phyloP scores from a whole-genome alignment of 1,140 invertebrate species.

The Pseudomyrmex flavicornis region DNA sequence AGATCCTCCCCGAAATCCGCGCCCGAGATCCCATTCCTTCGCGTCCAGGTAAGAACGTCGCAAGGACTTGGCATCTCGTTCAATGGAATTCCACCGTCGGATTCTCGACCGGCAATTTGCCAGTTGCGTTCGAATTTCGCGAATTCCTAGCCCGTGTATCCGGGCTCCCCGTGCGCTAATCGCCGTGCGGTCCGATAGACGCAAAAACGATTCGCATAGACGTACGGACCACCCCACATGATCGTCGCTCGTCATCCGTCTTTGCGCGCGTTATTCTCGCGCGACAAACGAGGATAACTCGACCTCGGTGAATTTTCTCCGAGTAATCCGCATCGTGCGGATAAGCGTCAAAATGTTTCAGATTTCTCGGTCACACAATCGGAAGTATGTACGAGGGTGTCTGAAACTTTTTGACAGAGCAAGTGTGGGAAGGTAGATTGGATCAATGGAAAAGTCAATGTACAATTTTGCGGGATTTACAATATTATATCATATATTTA shows the following conservation, averaged over 20 bases:
- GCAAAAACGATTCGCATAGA: conserved; percentile 77
- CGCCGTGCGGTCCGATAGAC: conserved; percentile 70
- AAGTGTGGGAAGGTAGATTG: too few species aligned
- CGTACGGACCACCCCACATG: conserved; percentile 78
- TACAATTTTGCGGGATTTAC: too few species aligned
- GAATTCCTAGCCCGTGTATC: conserved; percentile 82
- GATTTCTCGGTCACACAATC: too few species aligned
- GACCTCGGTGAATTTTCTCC: not conserved
- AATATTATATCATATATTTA: too few species aligned
- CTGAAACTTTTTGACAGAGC: too few species aligned
- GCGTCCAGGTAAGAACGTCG: conserved; percentile 77
- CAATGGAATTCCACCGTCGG: conserved; percentile 80
- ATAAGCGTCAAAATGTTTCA: too few species aligned
- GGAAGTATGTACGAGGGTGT: too few species aligned
- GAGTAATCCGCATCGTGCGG: too few species aligned
- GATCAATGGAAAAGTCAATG: too few species aligned
- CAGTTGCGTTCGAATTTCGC: conserved; percentile 82
- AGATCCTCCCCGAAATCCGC: conserved; percentile 57
- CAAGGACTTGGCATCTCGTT: conserved; percentile 78
- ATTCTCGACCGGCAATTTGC: conserved; percentile 77
- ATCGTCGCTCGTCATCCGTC: conserved; percentile 62
- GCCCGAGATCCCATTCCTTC: conserved; percentile 66
- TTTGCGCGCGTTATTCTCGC: not conserved
- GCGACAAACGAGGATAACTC: not conserved
- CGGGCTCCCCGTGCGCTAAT: conserved; percentile 70